These are phyloP conservation scores for Prionchulus punctatus DNA, from an alignment of 2,888 invertebrate genomes.

Conservation along the genomic window DNA sequence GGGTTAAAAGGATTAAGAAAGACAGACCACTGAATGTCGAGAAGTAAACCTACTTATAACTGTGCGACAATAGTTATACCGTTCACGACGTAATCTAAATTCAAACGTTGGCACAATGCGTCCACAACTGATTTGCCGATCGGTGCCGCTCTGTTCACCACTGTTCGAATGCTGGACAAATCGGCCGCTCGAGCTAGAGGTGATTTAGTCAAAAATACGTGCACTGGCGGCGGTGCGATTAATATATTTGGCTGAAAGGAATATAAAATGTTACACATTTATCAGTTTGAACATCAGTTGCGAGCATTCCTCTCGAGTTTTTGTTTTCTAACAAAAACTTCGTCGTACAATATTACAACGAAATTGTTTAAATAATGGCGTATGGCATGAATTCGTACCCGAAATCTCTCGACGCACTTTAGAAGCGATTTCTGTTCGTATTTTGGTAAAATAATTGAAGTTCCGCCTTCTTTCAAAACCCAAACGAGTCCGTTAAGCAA, in stretches of 20 bases:
- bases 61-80: too few relatives aligned
- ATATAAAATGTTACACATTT: too few relatives aligned
- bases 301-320: too few relatives aligned
- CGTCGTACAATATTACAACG: too few relatives aligned
- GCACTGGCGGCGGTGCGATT: slow-evolving; percentile 58
- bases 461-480: slow-evolving; percentile 47
- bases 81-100: not conserved
- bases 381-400: too few relatives aligned
- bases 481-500: slow-evolving; percentile 46
- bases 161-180: slow-evolving; percentile 49
- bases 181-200: slow-evolving; percentile 53
- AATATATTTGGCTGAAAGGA: slow-evolving; percentile 35
- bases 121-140: not conserved
- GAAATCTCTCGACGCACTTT: slow-evolving; percentile 46
- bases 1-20: too few relatives aligned
- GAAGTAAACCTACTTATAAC: too few relatives aligned
- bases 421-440: slow-evolving; percentile 55
- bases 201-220: slow-evolving; percentile 51
- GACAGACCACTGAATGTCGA: too few relatives aligned
- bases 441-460: slow-evolving; percentile 51
- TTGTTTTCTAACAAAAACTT: too few relatives aligned
- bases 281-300: too few relatives aligned
- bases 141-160: slow-evolving; percentile 64
- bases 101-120: not conserved
- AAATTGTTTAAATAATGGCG: too few relatives aligned